Base-by-base conservation (phyloP, 1,140 invertebrate genomes). In the Heterodera carotae region DNA sequence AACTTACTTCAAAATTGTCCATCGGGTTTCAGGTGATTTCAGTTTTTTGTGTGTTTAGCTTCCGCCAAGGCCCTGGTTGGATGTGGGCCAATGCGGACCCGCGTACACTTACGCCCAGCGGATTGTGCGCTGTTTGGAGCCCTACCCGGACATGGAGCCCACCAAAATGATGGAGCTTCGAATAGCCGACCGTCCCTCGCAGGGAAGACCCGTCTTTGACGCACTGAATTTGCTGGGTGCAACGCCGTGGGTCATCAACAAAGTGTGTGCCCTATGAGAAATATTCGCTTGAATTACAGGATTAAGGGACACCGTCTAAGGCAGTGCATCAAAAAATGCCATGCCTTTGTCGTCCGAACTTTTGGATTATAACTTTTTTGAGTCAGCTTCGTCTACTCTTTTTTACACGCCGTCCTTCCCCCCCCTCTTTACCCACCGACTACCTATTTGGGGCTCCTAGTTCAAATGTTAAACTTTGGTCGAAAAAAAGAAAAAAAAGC, bases 181-280 rank as follows among this genome's bases (percentile, higher is more conserved):
- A 60, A 22, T 43, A 34, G 29, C 12, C 18, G 27, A 78, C 6
- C 25, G 4, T n/a, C 2, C 1, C 31, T 3, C 31, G 43, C 62
- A 87, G 76, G 80, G 69, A 15, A 75, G 86, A 8, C 94, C 95
- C 0, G 90, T 92, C 3, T 89, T 96, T 8, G 96, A 98, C 90
- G 92, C 93, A 25, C 89, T 98, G 1, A 98, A 98, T 90, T 93
- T 94, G 86, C 90, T 98, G 0, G 92, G 92, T 25, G 91, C 93
- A 34, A 92, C 95, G 75, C 94, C 96, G 0, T 99, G 96, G 96
- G 92, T 89, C 78, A 92, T 98, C 10, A 98, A 98, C 88, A 90
- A 91, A 81, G 88, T 89, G 0, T 3, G 22, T 34, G 36, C 12
- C 31, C 39, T 68, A 91, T 95, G 79, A 76, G 86, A 48, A 74